Evolutionary conservation across 2,888 invertebrate species (phyloP), one percentile per base, ranked within the genome.

Genomic region (Salpingus planirostris): DNA sequence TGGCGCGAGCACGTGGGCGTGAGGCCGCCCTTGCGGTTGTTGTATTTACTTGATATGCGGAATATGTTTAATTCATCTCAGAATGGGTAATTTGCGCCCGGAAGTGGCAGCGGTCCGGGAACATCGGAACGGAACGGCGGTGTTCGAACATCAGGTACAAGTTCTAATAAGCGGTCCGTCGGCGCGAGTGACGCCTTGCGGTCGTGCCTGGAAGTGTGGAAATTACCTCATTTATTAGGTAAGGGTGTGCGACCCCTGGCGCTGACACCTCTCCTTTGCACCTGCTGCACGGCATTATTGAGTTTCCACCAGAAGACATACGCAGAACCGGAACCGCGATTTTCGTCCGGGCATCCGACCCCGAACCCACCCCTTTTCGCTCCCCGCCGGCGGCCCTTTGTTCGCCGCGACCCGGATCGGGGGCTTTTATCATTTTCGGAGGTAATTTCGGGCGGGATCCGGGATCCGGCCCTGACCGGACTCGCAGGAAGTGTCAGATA

Each of bases 191-290:
- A 60, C 59, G 62, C 62, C 63, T 64, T 64, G 65, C 57, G 65
- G 65, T 62, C 52, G 52, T 44, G 53, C 49, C 57, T 59, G 58
- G 59, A 65, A 65, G 64, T 66, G 66, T 65, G 65, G 64, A 66
- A 66, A 66, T 66, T 66, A 66, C 65, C 66, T 66, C 66, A 64
- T 66, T 66, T 66, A 66, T 66, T 66, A 66, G 66, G 65, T 65
- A 60, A 64, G 65, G 64, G 64, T 57, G 60, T 58, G 60, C 60
- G 62, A 62, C 65, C 65, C 62, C 64, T 66, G 66, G 46, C 54
- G 59, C 65, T 66, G 66, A 65, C 66, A 66, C 66, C 65, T 67
- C 64, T 67, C 66, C 66, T 65, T 65, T 64, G 62, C 66, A 67
- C 66, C 66, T 65, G 65, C 64, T 65, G 62, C 65, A 52, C 57